Conservation (phyloP, 2,113 vertebrate genomes). For the Zapornia atra region DNA sequence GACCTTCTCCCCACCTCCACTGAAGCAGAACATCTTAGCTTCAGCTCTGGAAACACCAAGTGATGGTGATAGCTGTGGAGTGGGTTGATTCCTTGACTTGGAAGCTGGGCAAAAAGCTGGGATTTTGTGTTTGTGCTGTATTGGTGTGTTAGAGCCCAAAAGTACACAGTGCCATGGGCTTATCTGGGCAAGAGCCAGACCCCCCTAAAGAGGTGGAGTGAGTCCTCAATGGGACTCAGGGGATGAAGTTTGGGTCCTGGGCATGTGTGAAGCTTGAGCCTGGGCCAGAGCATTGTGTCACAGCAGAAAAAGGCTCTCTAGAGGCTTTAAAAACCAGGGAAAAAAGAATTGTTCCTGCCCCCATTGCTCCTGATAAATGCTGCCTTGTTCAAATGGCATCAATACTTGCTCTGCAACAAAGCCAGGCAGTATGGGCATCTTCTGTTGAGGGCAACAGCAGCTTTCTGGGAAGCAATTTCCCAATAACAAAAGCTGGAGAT, state of each 20-base stretch:
- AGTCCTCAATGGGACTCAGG: rapidly evolving
- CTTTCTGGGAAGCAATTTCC: slow-evolving; percentile 26
- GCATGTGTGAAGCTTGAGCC: background rate
- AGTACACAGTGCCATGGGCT: background rate
- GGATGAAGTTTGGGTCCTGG: background rate
- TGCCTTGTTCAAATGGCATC: slow-evolving; percentile 13
- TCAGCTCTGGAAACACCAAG: background rate
- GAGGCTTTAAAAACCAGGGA: background rate
- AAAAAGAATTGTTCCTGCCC: background rate
- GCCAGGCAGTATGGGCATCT: background rate
- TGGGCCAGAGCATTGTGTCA: background rate
- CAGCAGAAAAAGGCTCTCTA: background rate
- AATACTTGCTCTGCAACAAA: background rate
- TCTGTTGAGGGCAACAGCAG: background rate
- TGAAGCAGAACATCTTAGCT: background rate
- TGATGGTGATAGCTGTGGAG: background rate
- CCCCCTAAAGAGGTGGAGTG: background rate
- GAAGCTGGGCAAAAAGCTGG: background rate
- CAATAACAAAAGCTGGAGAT: slow-evolving; percentile 14
- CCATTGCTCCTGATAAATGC: background rate
- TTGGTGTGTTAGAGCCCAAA: background rate
- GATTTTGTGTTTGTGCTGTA: rapidly evolving
- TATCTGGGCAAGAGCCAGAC: background rate
- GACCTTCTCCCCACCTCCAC: too few relatives aligned
- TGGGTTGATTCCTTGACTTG: background rate